Evolutionary conservation across 2,888 invertebrate species (phyloP).

Genomic region (Chironomus tentans): DNA sequence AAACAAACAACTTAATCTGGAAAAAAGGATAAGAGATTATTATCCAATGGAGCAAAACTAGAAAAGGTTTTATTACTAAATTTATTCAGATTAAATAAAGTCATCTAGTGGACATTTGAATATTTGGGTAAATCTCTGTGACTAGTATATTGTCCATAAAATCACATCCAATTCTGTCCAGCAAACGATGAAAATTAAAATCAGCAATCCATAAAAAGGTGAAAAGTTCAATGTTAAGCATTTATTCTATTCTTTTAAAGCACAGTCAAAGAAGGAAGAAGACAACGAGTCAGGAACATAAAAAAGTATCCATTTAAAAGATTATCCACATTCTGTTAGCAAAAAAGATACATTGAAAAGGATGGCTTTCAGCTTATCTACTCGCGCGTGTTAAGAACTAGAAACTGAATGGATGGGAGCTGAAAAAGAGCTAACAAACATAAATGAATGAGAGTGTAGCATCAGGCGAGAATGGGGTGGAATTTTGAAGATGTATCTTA

Average conservation of each 20-base stretch:
- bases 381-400: background rate
- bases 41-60: background rate
- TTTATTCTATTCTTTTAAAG: background rate
- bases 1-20: background rate
- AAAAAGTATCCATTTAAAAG: background rate
- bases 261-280: background rate
- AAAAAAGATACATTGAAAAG: background rate
- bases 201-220: background rate
- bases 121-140: too few species aligned
- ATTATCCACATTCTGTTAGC: background rate
- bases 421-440: too few species aligned
- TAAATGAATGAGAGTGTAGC: too few species aligned
- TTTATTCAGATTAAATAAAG: too few species aligned
- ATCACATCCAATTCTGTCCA: too few species aligned
- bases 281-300: background rate
- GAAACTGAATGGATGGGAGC: background rate
- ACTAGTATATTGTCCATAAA: too few species aligned
- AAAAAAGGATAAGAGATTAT: background rate
- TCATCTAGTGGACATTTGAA: too few species aligned
- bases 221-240: background rate
- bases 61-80: too few species aligned
- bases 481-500: background rate
- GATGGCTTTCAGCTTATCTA: background rate
- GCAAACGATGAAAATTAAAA: too few species aligned
- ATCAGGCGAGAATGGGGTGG: too few species aligned